Evolutionary conservation across 2,888 invertebrate species (phyloP).

Genomic region (Calliopum simillimum): DNA sequence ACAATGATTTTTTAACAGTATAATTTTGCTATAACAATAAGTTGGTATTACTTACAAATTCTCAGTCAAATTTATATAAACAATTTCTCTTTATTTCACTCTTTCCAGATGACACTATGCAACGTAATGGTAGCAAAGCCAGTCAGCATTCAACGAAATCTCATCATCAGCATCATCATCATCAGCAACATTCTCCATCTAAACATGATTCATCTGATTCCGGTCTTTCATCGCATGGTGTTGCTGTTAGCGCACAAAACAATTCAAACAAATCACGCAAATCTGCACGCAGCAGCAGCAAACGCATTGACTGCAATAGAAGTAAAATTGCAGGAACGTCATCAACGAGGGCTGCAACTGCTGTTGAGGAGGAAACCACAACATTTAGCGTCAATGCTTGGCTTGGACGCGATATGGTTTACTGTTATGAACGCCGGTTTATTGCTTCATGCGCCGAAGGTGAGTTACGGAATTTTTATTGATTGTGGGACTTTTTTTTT

Average conservation of each 20-base stretch:
- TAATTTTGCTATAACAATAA: too few species aligned
- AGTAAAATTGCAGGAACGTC: constrained; percentile 7
- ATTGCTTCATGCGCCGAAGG: constrained; percentile 60
- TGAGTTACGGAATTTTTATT: constrained; percentile 45
- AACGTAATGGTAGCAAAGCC: constrained; percentile 44
- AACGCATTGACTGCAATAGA: constrained; percentile 24
- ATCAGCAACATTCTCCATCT: constrained; percentile 39
- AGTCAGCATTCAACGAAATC: constrained; percentile 37
- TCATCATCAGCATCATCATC: constrained; percentile 37
- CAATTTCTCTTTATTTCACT: constrained; percentile 18
- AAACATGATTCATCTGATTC: constrained; percentile 41
- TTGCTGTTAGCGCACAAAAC: constrained; percentile 38
- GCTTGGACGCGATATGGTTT: constrained; percentile 44
- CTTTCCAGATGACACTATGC: constrained; percentile 53
- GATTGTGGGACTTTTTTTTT: too few species aligned
- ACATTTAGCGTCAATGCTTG: constrained; percentile 42
- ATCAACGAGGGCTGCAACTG: constrained; percentile 34
- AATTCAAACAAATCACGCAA: constrained; percentile 43
- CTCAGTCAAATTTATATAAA: too few species aligned
- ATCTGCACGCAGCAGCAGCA: constrained; percentile 16
- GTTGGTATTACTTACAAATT: too few species aligned
- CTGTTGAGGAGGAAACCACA: constrained; percentile 28
- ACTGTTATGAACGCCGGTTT: constrained; percentile 51
- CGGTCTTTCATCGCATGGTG: constrained; percentile 34
- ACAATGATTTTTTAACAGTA: too few species aligned